Conservation (phyloP, 2,113 vertebrate genomes). For the Triplophysa siluroides region DNA sequence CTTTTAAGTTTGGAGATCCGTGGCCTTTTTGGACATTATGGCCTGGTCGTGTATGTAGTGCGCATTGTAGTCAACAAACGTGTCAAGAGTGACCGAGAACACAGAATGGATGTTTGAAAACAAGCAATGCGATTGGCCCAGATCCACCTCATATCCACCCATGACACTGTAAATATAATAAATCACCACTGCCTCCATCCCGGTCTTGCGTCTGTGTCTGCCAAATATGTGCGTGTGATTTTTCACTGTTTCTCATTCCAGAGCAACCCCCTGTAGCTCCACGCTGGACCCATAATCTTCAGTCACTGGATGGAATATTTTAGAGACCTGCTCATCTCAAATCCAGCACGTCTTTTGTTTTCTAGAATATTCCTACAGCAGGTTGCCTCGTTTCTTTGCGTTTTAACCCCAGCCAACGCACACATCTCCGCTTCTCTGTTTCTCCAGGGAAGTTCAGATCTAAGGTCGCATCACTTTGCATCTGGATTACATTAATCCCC, state of each 20-base stretch:
- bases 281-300: slow-evolving; percentile 3
- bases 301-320: neutral
- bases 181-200: slow-evolving; percentile 32
- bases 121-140: slow-evolving; percentile 15
- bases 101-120: neutral
- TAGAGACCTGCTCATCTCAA: neutral
- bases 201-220: neutral
- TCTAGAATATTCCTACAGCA: slow-evolving; percentile 34
- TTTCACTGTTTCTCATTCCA: slow-evolving; percentile 6
- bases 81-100: neutral
- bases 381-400: slow-evolving; percentile 24
- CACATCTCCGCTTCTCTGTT: neutral
- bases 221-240: slow-evolving; percentile 21
- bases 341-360: slow-evolving; percentile 19
- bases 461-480: slow-evolving; percentile 26
- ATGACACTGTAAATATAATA: slow-evolving; percentile 48
- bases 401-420: slow-evolving; percentile 13
- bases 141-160: slow-evolving; percentile 12
- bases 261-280: neutral
- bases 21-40: neutral
- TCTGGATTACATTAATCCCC: slow-evolving; percentile 47
- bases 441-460: slow-evolving; percentile 33
- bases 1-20: neutral
- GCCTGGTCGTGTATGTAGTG: neutral
- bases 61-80: neutral